Evolutionary conservation across 2,888 invertebrate genomes (phyloP).

Genomic region (Clostera curtula): DNA sequence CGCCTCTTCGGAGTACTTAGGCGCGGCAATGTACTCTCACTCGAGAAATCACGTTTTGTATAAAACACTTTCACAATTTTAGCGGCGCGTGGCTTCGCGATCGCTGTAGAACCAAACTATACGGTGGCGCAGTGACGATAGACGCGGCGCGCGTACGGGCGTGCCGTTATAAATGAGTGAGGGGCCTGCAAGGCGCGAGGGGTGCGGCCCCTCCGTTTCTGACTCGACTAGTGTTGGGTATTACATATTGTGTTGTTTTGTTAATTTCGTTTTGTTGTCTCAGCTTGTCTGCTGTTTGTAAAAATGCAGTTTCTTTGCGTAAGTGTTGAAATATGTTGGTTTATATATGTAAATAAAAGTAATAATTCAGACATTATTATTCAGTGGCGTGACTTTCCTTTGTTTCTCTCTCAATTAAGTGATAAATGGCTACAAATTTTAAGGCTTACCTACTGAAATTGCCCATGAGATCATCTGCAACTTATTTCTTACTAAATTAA

Average conservation of each 20-base stretch:
- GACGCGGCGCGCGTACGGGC: conserved; percentile 67
- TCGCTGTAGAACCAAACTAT: conserved; percentile 39
- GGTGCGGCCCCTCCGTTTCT: conserved; percentile 34
- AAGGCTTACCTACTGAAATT: too few relatives aligned
- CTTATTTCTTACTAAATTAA: too few relatives aligned
- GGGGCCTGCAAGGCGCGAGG: conserved; percentile 26
- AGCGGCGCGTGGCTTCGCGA: conserved; percentile 53
- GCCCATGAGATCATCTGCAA: too few relatives aligned
- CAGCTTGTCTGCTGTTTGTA: conserved; percentile 11
- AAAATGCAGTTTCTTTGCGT: conserved; percentile 4
- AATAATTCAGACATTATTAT: too few relatives aligned
- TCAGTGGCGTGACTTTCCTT: too few relatives aligned
- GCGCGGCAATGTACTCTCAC: conserved; percentile 56
- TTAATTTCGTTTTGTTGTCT: conserved; percentile 15
- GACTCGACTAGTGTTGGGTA: conserved; percentile 53
- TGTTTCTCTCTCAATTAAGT: too few relatives aligned
- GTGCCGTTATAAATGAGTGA: conserved; percentile 42
- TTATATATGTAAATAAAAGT: too few relatives aligned
- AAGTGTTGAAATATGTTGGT: not conserved
- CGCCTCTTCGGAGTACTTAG: conserved; percentile 23
- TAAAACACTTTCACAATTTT: conserved; percentile 69
- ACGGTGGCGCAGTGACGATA: conserved; percentile 51
- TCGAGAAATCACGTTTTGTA: conserved; percentile 54
- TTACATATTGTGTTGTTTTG: conserved; percentile 13
- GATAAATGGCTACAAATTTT: too few relatives aligned